Percentiles rank a stretch among this genome's conserved stretches.
These are phyloP conservation scores for Leptothorax acervorum DNA, from an alignment of 2,888 invertebrate genomes.

Conservation along the genomic window DNA sequence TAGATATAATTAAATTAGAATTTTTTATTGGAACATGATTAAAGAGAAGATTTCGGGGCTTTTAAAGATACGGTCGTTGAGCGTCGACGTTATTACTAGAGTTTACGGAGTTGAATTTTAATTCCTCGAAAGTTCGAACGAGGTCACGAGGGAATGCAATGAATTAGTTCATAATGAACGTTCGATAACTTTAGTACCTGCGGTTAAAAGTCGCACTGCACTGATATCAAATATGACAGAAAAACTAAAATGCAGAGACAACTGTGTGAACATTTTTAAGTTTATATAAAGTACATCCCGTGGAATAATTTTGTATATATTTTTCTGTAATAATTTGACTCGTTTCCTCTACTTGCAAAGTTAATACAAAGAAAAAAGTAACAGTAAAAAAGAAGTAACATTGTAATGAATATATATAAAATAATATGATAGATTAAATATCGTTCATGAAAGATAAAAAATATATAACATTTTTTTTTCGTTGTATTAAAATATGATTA, in stretches of 20 bases:
- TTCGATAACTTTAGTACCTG: conserved; percentile 60
- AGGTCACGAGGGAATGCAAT: conserved; percentile 52
- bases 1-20: conserved; percentile 1
- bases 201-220: conserved; percentile 48
- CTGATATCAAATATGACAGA: conserved; percentile 22
- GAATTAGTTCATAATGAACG: conserved; percentile 64
- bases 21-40: conserved; percentile 32
- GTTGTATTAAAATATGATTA: background rate
- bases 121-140: conserved; percentile 61
- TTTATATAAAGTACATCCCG: background rate
- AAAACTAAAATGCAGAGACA: conserved; percentile 11
- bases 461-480: background rate
- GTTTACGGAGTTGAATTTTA: conserved; percentile 60
- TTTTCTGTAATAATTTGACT: conserved; percentile 2
- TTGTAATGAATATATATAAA: background rate
- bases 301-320: background rate
- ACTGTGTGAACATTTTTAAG: background rate
- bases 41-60: conserved; percentile 44
- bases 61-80: conserved; percentile 50
- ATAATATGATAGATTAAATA: background rate
- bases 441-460: background rate
- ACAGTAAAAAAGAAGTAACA: background rate
- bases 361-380: conserved; percentile 3
- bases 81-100: conserved; percentile 35
- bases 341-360: conserved; percentile 3